These are phyloP conservation scores for human DNA, from an alignment of 2,113 vertebrate genomes.

Conservation along the genomic window GRCh38 chr1:66343001-66343500, in stretches of 20 bases:
- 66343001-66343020: no score
- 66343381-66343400: background rate
- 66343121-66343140: background rate
- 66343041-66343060: no score
- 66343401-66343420: background rate
- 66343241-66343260: background rate
- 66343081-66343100: background rate
- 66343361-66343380: background rate
- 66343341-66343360: background rate
- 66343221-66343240: background rate
- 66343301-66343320: background rate
- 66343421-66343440: background rate
- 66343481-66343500: background rate
- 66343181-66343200: background rate
- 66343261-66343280: background rate
- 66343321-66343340: background rate
- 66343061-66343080: no score
- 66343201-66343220: background rate
- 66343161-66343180: background rate
- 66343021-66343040: no score
- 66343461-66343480: background rate
- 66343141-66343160: background rate
- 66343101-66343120: background rate
- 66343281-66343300: background rate
- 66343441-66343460: background rate